These are phyloP conservation scores for Amphibalanus amphitrite DNA, from an alignment of 1,140 invertebrate genomes.

Conservation along the genomic window DNA sequence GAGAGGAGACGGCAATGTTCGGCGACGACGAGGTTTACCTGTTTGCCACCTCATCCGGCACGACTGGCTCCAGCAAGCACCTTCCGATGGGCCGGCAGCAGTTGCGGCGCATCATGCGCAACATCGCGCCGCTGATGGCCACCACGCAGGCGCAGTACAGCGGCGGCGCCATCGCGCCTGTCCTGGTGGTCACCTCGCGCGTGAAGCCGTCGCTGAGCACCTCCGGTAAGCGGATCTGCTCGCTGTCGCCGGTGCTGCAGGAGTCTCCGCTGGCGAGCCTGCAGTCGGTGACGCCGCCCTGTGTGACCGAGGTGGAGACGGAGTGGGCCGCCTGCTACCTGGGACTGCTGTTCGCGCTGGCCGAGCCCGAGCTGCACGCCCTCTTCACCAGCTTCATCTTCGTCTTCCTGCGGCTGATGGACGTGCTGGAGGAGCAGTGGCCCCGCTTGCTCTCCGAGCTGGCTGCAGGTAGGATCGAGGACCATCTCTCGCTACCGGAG, in stretches of 20 bases:
- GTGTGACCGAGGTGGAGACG: neutral
- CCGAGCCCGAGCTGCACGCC: neutral
- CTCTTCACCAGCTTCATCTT: neutral
- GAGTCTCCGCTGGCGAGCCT: neutral
- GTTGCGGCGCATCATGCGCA: neutral
- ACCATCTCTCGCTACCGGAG: slow-evolving; percentile 5
- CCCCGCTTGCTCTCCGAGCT: neutral
- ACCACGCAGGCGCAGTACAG: neutral
- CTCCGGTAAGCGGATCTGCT: neutral
- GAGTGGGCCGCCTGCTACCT: neutral
- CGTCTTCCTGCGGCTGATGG: neutral
- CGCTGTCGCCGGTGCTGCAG: slow-evolving; percentile 9
- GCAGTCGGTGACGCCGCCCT: neutral
- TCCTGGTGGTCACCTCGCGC: neutral
- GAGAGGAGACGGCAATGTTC: neutral
- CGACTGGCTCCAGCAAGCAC: neutral
- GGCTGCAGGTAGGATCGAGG: slow-evolving; percentile 12
- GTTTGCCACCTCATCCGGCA: neutral
- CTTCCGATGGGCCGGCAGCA: neutral
- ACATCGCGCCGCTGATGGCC: neutral
- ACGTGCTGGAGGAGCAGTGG: neutral
- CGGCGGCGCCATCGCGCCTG: neutral
- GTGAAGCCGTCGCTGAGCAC: neutral
- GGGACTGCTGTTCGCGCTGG: neutral
- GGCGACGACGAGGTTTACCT: neutral